Evolutionary conservation across 2,888 invertebrate species (phyloP), one percentile per base, ranked within the genome.

Genomic region (Linyphia triangularis): DNA sequence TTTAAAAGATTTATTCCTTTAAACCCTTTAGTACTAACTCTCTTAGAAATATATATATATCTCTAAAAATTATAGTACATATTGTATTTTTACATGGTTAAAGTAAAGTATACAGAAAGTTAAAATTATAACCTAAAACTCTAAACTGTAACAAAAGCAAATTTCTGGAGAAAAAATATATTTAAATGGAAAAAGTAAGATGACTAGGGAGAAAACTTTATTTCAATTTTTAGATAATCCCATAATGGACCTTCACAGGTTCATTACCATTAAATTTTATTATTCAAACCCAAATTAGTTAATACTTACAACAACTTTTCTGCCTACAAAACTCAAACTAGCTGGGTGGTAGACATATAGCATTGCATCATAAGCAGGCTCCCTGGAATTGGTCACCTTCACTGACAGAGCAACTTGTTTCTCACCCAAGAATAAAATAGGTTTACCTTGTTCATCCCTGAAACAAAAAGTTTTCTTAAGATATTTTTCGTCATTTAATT

Each of bases 311-410:
- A 90, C 70, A 16, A 90, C 73, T 77, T 90, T 90, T 9, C 86
- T 77, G 19, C 96, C 96, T 91, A 97, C 96, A 91, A 96, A 97
- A 91, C 96, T 96, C 28, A 98, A 94, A 90, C 95, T 95, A 73
- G 95, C 93, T 33, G 97, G 96, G 92, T 97, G 96, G 19, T 94
- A 93, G 6, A 98, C 95, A 91, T 96, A 96, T 24, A 98, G 92
- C 91, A 96, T 96, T 0, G 97, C 95, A 92, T 97, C 97, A 92
- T 98, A 98, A 0, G 98, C 98, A 0, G 97, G 96, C 92, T 99
- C 98, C 0, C 96, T 96, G 22, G 94, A 92, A 93, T 98, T 99
- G 79, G 94, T 94, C 0, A 97, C 95, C n/a, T 94, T 95, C 9
- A 97, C 95, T 37, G 96, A 95, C 0, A 99, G 93, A 79, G 95